These are phyloP conservation scores for Busseola fusca DNA, from an alignment of 2,888 invertebrate genomes.

Conservation along the genomic window DNA sequence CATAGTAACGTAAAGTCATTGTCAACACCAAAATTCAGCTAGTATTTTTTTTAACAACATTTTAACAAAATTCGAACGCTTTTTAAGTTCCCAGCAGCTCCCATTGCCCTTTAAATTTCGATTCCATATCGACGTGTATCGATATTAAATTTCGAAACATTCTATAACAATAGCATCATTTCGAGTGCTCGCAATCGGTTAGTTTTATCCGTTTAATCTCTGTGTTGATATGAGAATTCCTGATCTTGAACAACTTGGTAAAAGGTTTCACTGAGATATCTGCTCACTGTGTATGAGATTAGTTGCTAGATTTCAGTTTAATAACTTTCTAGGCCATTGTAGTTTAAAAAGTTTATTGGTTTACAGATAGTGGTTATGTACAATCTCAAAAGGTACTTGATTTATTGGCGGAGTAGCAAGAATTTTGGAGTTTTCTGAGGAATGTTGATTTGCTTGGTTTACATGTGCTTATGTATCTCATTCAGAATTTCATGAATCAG, in stretches of 20 bases:
- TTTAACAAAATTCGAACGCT: conserved; percentile 10
- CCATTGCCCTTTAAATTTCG: conserved; percentile 48
- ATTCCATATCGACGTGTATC: conserved; percentile 33
- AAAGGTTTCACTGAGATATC: conserved; percentile 39
- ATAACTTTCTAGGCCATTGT: conserved; percentile 42
- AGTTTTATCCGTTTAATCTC: conserved; percentile 59
- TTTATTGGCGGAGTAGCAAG: conserved; percentile 11
- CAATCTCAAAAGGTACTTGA: conserved; percentile 42
- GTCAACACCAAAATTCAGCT: neutral
- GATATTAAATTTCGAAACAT: conserved; percentile 51
- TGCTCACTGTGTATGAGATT: conserved; percentile 42
- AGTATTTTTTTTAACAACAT: conserved; percentile 5
- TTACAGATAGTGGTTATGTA: conserved; percentile 32
- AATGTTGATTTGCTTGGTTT: neutral
- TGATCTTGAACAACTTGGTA: conserved; percentile 30
- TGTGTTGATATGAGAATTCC: conserved; percentile 48
- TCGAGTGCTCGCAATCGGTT: conserved; percentile 44
- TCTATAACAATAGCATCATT: conserved; percentile 53
- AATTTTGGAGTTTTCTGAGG: conserved; percentile 13
- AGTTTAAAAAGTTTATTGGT: conserved; percentile 42
- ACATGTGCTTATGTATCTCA: neutral
- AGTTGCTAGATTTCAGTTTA: conserved; percentile 41
- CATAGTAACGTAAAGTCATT: neutral
- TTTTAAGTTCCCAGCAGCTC: conserved; percentile 36
- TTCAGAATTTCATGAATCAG: too few relatives aligned